phyloP scores from a whole-genome alignment of 1,140 invertebrate genomes.

The Rhagoletis pomonella region DNA sequence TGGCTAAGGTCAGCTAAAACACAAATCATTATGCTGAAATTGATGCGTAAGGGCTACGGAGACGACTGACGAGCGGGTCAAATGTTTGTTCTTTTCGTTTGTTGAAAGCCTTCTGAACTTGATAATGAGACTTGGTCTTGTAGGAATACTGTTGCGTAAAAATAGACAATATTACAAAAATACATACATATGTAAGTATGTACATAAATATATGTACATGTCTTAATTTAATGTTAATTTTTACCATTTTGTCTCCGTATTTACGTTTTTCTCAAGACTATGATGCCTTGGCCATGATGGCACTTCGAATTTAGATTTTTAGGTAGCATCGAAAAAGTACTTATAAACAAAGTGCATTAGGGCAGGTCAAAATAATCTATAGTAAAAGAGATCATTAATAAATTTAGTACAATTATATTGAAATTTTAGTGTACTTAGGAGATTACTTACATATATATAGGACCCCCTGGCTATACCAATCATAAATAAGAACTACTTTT shows the following conservation, averaged over 20 bases:
- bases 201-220: neutral
- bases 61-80: neutral
- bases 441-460: too few species aligned
- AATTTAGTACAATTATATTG: too few species aligned
- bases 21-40: neutral
- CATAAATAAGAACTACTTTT: too few species aligned
- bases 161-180: neutral
- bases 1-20: constrained; percentile 28
- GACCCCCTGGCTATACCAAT: too few species aligned
- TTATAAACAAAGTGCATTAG: too few species aligned
- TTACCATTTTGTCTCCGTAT: neutral
- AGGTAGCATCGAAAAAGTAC: neutral
- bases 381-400: too few species aligned
- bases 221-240: neutral
- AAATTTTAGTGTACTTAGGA: too few species aligned
- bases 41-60: neutral
- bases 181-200: neutral
- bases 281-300: constrained; percentile 38
- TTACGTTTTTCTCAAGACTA: neutral
- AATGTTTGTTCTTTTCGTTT: neutral
- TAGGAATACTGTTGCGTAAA: neutral
- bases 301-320: neutral
- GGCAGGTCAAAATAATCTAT: too few species aligned
- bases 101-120: constrained; percentile 21
- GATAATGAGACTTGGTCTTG: constrained; percentile 46